A percentile compares a stretch with the other conserved stretches of the same genome.
Evolutionary conservation across 2,888 invertebrate species (phyloP).

Genomic region (Itoplectis maculator): DNA sequence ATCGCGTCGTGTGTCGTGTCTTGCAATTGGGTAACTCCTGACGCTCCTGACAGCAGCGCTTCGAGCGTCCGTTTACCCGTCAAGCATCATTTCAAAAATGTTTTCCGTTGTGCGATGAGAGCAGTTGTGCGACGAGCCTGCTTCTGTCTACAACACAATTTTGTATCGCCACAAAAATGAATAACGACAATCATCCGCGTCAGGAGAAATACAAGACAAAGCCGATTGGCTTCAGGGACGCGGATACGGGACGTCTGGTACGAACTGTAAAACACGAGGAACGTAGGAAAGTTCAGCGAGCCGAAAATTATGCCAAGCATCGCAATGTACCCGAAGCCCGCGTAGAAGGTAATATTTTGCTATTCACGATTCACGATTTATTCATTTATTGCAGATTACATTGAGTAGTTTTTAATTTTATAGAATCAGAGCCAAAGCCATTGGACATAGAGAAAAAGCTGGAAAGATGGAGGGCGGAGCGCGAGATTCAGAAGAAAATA

Average conservation of each 20-base stretch:
- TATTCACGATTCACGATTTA: too few relatives aligned
- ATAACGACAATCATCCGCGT: background rate
- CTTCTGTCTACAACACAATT: background rate
- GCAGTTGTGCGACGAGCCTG: background rate
- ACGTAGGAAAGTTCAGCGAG: slow-evolving; percentile 58
- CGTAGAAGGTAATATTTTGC: slow-evolving; percentile 37
- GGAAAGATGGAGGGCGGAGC: slow-evolving; percentile 75
- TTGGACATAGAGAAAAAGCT: slow-evolving; percentile 53
- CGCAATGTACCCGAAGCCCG: slow-evolving; percentile 45
- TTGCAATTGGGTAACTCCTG: background rate
- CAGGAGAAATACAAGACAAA: slow-evolving; percentile 39
- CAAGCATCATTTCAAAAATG: slow-evolving; percentile 58
- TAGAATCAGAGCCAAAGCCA: background rate
- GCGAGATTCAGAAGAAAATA: slow-evolving; percentile 68
- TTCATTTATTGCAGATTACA: too few relatives aligned
- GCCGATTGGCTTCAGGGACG: background rate
- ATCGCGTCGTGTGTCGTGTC: too few relatives aligned
- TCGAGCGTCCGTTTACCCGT: slow-evolving; percentile 29
- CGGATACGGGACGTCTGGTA: slow-evolving; percentile 45
- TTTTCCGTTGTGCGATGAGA: slow-evolving; percentile 52
- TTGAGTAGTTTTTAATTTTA: too few relatives aligned
- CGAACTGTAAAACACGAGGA: slow-evolving; percentile 59
- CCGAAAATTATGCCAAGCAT: slow-evolving; percentile 50
- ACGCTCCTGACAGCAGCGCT: slow-evolving; percentile 20
- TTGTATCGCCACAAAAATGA: slow-evolving; percentile 12